Percentiles rank a stretch among this genome's conserved stretches.
phyloP scores from a whole-genome alignment of 2,797 vertebrate genomes.

The Tiaroga cobitis region DNA sequence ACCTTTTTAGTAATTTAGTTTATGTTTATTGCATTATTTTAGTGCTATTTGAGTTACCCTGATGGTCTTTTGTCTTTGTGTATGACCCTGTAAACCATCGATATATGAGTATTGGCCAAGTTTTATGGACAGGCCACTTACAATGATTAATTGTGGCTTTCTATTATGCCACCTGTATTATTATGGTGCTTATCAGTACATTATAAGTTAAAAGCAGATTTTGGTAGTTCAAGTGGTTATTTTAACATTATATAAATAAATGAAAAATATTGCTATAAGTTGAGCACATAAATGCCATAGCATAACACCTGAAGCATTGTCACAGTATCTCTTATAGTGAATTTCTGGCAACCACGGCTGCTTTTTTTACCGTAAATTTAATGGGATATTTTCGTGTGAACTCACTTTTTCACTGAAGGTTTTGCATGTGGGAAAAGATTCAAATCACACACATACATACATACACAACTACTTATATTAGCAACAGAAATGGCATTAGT shows the following conservation, averaged over 20 bases:
- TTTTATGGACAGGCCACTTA: not conserved
- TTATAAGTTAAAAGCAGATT: not conserved
- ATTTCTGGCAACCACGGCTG: not conserved
- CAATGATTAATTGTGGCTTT: not conserved
- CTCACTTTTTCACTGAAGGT: not conserved
- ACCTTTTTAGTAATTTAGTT: not conserved
- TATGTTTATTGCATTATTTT: not conserved
- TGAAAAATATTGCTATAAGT: not conserved
- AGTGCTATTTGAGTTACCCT: not conserved
- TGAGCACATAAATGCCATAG: not conserved
- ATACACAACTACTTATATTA: slow-evolving; percentile 24
- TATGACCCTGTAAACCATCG: not conserved
- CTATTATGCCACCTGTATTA: not conserved
- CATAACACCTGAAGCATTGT: not conserved
- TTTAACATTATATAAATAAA: not conserved
- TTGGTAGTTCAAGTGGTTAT: not conserved
- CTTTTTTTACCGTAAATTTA: not conserved
- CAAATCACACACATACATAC: slow-evolving; percentile 7
- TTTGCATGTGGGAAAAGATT: not conserved
- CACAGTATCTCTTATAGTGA: not conserved
- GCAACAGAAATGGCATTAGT: slow-evolving; percentile 23
- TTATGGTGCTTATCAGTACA: not conserved
- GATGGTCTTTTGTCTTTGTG: not conserved
- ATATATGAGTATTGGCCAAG: not conserved
- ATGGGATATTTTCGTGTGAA: not conserved